A percentile compares a stretch with the other conserved stretches of the same genome.
Conservation (phyloP, 2,113 vertebrate genomes). For the Sprattus sprattus region DNA sequence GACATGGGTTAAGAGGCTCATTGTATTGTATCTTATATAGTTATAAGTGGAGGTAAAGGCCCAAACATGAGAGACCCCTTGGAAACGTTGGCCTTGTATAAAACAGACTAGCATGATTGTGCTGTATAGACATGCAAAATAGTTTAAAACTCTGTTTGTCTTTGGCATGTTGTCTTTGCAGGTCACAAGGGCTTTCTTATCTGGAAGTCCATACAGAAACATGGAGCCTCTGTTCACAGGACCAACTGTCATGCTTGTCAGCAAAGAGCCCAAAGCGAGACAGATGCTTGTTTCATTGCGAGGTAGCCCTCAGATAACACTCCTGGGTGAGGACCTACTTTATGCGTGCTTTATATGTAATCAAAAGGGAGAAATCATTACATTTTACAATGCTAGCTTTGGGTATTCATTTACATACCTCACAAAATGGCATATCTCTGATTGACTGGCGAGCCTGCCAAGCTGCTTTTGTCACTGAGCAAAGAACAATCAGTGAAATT, state of each 20-base stretch:
- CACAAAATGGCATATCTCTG: background rate
- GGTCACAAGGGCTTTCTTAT: slow-evolving; percentile 75
- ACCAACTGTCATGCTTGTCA: slow-evolving; percentile 80
- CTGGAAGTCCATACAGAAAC: slow-evolving; percentile 69
- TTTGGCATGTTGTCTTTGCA: slow-evolving; percentile 49
- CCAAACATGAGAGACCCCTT: too few species aligned
- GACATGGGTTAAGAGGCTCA: too few species aligned
- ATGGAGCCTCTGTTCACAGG: slow-evolving; percentile 83
- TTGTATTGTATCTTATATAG: too few species aligned
- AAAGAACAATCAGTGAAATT: too few species aligned
- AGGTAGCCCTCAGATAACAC: slow-evolving; percentile 73
- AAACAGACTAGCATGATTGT: too few species aligned
- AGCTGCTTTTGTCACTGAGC: too few species aligned
- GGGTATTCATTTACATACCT: background rate
- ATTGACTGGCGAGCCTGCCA: too few species aligned
- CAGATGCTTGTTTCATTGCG: slow-evolving; percentile 81
- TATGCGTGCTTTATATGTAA: background rate
- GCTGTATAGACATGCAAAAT: background rate
- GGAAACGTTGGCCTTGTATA: too few species aligned
- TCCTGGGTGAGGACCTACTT: slow-evolving; percentile 73
- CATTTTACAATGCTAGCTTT: background rate
- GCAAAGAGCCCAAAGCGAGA: slow-evolving; percentile 77
- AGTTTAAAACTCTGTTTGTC: background rate
- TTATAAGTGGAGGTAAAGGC: too few species aligned
- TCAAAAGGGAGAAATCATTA: background rate